A percentile compares a stretch with the other conserved stretches of the same genome.
phyloP scores from a whole-genome alignment of 2,113 vertebrate species.

The Myiagra hebetior region DNA sequence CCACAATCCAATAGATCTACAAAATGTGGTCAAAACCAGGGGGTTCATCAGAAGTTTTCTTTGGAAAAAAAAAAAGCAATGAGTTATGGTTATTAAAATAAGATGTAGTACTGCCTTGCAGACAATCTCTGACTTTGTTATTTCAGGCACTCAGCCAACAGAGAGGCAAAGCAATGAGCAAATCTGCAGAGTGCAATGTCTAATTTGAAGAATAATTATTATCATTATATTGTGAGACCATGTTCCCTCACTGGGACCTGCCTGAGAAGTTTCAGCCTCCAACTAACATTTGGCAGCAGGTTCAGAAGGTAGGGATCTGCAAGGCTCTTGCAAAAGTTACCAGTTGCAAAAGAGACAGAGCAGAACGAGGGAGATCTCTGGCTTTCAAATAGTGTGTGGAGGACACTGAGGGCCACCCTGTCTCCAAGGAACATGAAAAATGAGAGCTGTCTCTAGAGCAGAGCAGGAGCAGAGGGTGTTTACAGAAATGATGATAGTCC shows the following conservation, averaged over 20 bases:
- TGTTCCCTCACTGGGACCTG: neutral
- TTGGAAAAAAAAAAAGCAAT: neutral
- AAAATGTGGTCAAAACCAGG: neutral
- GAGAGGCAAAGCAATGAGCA: neutral
- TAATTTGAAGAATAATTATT: constrained; percentile 52
- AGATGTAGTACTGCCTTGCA: constrained; percentile 18
- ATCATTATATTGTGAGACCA: neutral
- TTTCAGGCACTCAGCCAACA: constrained; percentile 30
- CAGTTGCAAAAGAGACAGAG: neutral
- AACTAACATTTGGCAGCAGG: neutral
- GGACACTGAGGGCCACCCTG: neutral
- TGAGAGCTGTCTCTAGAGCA: neutral
- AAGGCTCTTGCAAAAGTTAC: neutral
- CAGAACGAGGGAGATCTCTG: neutral
- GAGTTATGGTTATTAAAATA: constrained; percentile 43
- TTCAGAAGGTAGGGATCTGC: neutral
- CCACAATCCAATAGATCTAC: neutral
- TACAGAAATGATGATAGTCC: fast-evolving
- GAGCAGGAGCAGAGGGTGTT: neutral
- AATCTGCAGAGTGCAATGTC: neutral
- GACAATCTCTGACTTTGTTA: neutral
- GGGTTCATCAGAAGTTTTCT: neutral
- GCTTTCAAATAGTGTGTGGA: neutral
- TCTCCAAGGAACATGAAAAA: neutral
- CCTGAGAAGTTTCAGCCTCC: neutral